These are phyloP conservation scores for Microplitis demolitor DNA, from an alignment of 1,140 invertebrate genomes.

Conservation along the genomic window DNA sequence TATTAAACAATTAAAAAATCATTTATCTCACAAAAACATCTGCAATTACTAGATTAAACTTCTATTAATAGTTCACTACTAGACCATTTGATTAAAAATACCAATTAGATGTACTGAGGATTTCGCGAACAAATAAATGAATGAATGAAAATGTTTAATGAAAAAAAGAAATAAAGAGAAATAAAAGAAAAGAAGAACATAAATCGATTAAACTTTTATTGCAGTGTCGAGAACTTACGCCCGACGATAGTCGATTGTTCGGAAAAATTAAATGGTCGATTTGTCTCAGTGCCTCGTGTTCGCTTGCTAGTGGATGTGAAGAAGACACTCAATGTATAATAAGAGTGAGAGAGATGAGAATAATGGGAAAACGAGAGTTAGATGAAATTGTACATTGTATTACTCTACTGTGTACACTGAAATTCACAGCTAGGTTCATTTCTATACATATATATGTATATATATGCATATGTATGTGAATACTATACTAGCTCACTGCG, in stretches of 20 bases:
- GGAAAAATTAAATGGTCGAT: slow-evolving; percentile 11
- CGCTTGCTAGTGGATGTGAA: too few species aligned
- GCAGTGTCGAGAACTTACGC: background rate
- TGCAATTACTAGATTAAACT: too few species aligned
- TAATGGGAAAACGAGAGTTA: background rate
- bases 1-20: too few species aligned
- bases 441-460: too few species aligned
- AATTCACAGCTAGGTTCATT: too few species aligned
- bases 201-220: slow-evolving; percentile 21
- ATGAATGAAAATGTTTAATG: background rate
- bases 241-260: slow-evolving; percentile 8
- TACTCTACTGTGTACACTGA: too few species aligned
- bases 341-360: background rate
- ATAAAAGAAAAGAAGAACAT: background rate
- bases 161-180: background rate
- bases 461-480: too few species aligned
- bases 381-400: background rate
- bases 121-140: background rate
- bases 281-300: background rate
- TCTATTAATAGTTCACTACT: too few species aligned
- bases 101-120: background rate
- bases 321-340: background rate
- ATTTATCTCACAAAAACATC: too few species aligned
- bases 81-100: background rate
- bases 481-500: too few species aligned